Conservation (phyloP, 2,888 invertebrate genomes). For the Phorcus lineatus region DNA sequence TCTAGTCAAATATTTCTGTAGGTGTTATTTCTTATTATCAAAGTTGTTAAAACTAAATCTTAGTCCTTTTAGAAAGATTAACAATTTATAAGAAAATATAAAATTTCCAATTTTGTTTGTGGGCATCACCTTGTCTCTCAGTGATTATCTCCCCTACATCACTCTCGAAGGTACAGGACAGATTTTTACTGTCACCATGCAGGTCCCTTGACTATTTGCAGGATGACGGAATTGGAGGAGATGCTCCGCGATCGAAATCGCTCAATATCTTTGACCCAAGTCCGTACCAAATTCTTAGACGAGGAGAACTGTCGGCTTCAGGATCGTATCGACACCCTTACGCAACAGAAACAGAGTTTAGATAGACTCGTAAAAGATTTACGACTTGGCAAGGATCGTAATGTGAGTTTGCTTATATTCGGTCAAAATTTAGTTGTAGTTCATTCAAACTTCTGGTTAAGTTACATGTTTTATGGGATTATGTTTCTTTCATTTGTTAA, state of each 20-base stretch:
- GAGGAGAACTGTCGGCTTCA: constrained; percentile 71
- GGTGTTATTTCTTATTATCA: too few relatives aligned
- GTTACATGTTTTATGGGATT: too few relatives aligned
- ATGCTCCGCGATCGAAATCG: constrained; percentile 63
- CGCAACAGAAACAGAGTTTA: constrained; percentile 67
- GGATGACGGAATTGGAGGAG: constrained; percentile 70
- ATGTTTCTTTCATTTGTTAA: too few relatives aligned
- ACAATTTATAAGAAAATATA: too few relatives aligned
- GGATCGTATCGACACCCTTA: constrained; percentile 62
- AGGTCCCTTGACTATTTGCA: constrained; percentile 61
- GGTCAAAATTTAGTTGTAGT: too few relatives aligned
- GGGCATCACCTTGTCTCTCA: too few relatives aligned
- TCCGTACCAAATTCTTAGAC: constrained; percentile 66
- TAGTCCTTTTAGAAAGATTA: too few relatives aligned
- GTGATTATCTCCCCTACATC: background rate
- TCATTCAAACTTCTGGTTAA: too few relatives aligned
- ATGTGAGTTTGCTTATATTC: constrained; percentile 46
- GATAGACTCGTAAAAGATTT: constrained; percentile 67
- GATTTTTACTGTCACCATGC: constrained; percentile 39
- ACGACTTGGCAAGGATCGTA: constrained; percentile 61
- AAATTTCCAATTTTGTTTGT: too few relatives aligned
- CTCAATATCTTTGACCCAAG: constrained; percentile 65
- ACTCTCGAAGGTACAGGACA: background rate
- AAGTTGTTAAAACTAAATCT: too few relatives aligned
- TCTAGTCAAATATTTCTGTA: too few relatives aligned